Conservation (phyloP, 2,888 invertebrate species). For the Stenichneumon culpator region DNA sequence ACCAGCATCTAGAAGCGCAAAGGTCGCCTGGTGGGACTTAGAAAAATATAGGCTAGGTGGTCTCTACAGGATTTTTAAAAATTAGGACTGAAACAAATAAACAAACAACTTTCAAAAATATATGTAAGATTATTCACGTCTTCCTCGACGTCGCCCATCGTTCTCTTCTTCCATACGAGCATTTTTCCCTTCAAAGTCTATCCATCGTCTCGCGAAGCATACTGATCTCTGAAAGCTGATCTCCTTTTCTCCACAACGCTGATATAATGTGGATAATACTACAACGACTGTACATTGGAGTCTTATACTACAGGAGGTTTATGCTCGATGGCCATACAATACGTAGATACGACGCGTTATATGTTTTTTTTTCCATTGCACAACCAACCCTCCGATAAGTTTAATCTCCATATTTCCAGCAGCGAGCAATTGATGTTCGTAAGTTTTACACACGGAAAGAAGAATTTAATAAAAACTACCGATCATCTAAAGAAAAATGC, state of each 20-base stretch:
- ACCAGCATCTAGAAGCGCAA: no score
- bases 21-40: no score
- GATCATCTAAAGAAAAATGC: no score
- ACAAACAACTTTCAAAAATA: slow-evolving; percentile 30
- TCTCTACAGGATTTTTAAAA: no score
- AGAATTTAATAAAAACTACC: no score
- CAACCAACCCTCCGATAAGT: neutral
- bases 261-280: neutral
- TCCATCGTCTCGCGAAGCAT: neutral
- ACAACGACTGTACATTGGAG: neutral
- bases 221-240: slow-evolving; percentile 18
- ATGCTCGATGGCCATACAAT: neutral
- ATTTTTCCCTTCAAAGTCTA: neutral
- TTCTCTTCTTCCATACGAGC: neutral
- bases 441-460: neutral
- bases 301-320: neutral
- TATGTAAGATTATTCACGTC: slow-evolving; percentile 36
- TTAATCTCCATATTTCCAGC: neutral
- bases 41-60: no score
- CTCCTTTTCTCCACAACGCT: slow-evolving; percentile 48
- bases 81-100: neutral
- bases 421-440: neutral
- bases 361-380: neutral
- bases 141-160: neutral
- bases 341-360: neutral